A percentile compares a stretch with the other conserved stretches of the same genome.
Evolutionary conservation across 2,113 vertebrate genomes (phyloP).

Genomic region (Tychaedon coryphoeus): DNA sequence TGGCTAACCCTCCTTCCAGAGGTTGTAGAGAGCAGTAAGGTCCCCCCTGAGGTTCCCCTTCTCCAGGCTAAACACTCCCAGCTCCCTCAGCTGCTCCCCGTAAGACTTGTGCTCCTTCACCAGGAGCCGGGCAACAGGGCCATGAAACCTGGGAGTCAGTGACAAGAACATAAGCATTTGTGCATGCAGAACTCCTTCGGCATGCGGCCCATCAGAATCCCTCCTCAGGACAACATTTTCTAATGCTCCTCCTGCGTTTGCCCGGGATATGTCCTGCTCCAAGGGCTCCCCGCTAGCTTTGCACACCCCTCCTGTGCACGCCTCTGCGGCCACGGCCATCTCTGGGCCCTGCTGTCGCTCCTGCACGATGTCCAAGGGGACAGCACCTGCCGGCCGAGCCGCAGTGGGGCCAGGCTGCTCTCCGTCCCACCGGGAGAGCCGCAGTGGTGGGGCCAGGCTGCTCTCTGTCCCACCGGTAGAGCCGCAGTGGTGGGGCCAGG

Average conservation of each 20-base stretch:
- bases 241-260: not conserved
- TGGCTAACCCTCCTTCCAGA: not conserved
- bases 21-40: not conserved
- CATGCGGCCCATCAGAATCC: fast-evolving
- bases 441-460: not conserved
- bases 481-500: fast-evolving
- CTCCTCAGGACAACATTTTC: not conserved
- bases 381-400: fast-evolving
- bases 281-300: not conserved
- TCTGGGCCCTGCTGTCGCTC: not conserved
- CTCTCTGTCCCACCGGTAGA: too few relatives aligned
- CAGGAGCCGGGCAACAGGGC: not conserved
- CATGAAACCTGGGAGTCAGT: not conserved
- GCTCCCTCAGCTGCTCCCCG: not conserved
- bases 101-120: not conserved
- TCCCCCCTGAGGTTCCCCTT: not conserved
- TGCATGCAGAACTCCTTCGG: not conserved
- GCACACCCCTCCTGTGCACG: not conserved
- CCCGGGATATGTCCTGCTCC: fast-evolving
- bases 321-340: fast-evolving
- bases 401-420: fast-evolving
- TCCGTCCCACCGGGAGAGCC: not conserved
- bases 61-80: not conserved
- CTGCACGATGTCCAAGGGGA: fast-evolving
- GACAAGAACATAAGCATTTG: fast-evolving